Percentiles rank a stretch among this genome's conserved stretches.
Conservation (phyloP, 30 jellyfish, hydroid and myxozoan species). For the Turritopsis rubra region DNA sequence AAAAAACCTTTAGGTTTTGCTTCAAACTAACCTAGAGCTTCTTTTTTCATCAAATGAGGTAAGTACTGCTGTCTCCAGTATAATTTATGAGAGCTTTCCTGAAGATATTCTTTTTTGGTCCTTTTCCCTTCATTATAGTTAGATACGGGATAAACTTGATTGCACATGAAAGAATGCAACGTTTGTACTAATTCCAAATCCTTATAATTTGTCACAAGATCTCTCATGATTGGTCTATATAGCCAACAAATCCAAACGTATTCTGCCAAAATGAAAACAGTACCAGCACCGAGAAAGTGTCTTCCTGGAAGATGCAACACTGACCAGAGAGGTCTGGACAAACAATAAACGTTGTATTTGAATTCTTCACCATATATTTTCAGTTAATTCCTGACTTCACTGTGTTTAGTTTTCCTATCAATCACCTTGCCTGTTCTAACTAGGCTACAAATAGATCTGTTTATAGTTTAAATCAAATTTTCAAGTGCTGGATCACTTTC, state of each 20-base stretch:
- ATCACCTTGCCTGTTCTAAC: background rate
- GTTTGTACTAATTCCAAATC: constrained; percentile 32
- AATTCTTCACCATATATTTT: background rate
- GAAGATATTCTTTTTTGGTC: background rate
- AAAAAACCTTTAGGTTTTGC: too few species aligned
- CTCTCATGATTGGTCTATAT: constrained; percentile 13
- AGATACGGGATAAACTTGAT: constrained; percentile 25
- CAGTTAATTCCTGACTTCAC: too few species aligned
- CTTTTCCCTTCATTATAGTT: background rate
- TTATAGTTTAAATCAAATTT: background rate
- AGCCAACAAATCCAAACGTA: constrained; percentile 1
- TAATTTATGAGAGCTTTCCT: background rate
- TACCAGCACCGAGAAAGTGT: background rate
- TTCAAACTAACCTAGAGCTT: background rate
- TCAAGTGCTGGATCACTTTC: background rate
- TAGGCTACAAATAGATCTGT: background rate
- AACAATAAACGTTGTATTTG: too few species aligned
- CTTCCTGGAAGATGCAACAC: too few species aligned
- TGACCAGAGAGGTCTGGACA: too few species aligned
- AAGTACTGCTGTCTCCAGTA: constrained; percentile 4
- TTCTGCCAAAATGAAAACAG: background rate
- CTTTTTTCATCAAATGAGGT: background rate
- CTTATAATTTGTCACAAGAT: constrained; percentile 16
- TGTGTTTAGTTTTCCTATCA: too few species aligned
- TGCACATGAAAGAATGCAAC: constrained; percentile 34